These are phyloP conservation scores for Antheraea pernyi DNA, from an alignment of 1,140 invertebrate genomes.

Conservation along the genomic window DNA sequence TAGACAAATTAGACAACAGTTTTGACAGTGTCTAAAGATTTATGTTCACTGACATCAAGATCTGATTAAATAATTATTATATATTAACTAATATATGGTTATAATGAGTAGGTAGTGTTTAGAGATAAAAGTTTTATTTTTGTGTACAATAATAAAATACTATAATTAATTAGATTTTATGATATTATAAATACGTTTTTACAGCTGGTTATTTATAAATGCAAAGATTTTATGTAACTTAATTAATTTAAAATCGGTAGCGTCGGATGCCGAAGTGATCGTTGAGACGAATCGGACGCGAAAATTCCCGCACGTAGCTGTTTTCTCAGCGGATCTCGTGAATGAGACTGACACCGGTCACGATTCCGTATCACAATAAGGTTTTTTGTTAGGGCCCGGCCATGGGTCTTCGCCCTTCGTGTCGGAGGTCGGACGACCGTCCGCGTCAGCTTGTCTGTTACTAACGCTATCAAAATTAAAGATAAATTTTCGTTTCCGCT, in stretches of 20 bases:
- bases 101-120: neutral
- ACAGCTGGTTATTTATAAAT: no score
- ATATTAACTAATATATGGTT: neutral
- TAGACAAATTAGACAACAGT: neutral
- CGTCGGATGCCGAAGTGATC: neutral
- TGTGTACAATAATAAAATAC: no score
- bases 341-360: conserved; percentile 45
- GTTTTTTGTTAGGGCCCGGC: conserved; percentile 43
- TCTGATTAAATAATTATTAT: conserved; percentile 3
- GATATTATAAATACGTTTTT: no score
- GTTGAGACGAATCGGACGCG: conserved; percentile 40
- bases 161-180: no score
- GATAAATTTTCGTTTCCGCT: neutral
- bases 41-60: conserved; percentile 1
- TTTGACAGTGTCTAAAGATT: neutral
- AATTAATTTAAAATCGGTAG: neutral
- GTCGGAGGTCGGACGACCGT: conserved; percentile 53
- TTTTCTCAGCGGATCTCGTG: conserved; percentile 50
- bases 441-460: neutral
- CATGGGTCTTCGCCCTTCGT: conserved; percentile 48
- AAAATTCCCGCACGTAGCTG: conserved; percentile 57
- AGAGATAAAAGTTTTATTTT: neutral
- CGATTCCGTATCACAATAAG: conserved; percentile 44
- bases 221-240: no score
- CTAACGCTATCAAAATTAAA: neutral